These are phyloP conservation scores for Ophioderma brevispina DNA, from an alignment of 35 echinoderm and acorn worm species.

Conservation along the genomic window DNA sequence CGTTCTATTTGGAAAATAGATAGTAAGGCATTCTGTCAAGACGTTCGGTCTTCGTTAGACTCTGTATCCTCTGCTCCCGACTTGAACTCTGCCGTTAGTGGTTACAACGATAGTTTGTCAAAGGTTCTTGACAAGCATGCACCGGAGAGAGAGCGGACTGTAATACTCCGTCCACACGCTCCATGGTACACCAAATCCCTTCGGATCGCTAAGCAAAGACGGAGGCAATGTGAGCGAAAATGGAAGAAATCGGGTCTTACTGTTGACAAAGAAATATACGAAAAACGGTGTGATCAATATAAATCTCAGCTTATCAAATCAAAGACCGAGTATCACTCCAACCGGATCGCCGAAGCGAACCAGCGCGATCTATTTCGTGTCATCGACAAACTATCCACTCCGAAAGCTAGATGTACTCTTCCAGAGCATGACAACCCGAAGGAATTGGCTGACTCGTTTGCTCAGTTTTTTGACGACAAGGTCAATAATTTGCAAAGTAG, in stretches of 20 bases:
- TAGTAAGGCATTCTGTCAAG: background rate
- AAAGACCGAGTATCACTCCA: conserved; percentile 5
- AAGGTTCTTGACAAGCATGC: conserved; percentile 32
- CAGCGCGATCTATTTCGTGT: conserved; percentile 35
- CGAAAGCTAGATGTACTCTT: background rate
- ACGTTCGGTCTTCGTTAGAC: background rate
- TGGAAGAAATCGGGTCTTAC: background rate
- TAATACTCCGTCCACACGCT: conserved; percentile 42
- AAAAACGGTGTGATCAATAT: conserved; percentile 36
- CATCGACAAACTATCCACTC: conserved; percentile 8
- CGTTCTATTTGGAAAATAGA: conserved; percentile 3
- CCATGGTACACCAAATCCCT: conserved; percentile 35
- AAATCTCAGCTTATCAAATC: background rate
- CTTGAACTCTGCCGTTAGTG: background rate
- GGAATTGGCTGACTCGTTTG: background rate
- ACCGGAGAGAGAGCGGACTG: background rate
- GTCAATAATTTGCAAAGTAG: background rate
- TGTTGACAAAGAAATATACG: conserved; percentile 34
- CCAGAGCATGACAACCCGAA: background rate
- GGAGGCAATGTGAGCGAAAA: conserved; percentile 28
- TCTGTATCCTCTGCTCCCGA: background rate
- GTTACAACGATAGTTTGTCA: background rate
- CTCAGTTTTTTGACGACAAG: conserved; percentile 16
- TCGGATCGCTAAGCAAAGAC: conserved; percentile 29
- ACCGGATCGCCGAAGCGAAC: background rate